Conservation (phyloP, 2,797 vertebrate species). For the Chelonia mydas region DNA sequence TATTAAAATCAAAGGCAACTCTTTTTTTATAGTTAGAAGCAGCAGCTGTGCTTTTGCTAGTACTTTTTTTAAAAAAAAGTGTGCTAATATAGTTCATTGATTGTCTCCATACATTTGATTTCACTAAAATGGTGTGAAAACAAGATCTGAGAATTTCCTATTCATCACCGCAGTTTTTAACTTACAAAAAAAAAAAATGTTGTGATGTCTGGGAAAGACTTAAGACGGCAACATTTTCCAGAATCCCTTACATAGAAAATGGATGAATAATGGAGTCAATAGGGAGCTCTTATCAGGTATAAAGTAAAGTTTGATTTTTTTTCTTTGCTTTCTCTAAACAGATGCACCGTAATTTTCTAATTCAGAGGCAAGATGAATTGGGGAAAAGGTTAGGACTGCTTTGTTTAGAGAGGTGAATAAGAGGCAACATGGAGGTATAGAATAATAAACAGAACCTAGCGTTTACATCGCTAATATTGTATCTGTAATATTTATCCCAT, state of each 20-base stretch:
- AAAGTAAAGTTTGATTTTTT: neutral
- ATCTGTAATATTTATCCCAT: neutral
- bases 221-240: fast-evolving
- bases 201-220: fast-evolving
- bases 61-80: fast-evolving
- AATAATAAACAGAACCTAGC: neutral
- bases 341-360: fast-evolving
- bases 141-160: neutral
- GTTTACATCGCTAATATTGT: neutral
- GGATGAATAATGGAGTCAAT: fast-evolving
- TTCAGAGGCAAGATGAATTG: neutral
- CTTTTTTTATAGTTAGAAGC: neutral
- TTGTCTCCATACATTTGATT: fast-evolving
- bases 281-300: neutral
- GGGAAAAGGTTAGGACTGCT: neutral
- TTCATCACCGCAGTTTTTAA: neutral
- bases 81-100: fast-evolving
- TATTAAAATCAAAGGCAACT: neutral
- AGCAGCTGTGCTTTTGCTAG: fast-evolving
- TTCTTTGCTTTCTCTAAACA: neutral
- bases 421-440: neutral
- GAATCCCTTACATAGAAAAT: neutral
- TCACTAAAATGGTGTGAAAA: neutral
- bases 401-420: too few relatives aligned
- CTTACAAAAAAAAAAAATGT: neutral